Evolutionary conservation across 2,797 vertebrate species (phyloP).

Genomic region (Sebastes minor): DNA sequence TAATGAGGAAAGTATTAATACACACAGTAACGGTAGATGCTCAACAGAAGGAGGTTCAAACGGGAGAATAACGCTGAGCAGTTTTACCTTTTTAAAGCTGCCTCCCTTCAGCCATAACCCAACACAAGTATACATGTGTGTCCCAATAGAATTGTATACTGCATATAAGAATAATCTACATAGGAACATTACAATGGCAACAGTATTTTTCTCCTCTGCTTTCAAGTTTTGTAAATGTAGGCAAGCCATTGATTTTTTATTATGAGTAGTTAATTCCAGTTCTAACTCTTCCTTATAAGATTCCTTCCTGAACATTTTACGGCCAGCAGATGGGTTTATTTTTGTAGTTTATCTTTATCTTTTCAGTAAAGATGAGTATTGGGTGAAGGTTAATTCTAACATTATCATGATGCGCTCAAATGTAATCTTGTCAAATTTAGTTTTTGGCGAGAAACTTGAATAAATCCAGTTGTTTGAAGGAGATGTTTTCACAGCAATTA

Average conservation of each 20-base stretch:
- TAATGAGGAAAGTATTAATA: conserved; percentile 61
- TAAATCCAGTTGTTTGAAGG: too few species aligned
- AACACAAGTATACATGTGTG: not conserved
- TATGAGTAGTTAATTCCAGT: not conserved
- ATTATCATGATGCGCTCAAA: too few species aligned
- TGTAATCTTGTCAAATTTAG: too few species aligned
- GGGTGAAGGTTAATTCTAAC: too few species aligned
- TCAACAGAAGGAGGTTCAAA: conserved; percentile 24
- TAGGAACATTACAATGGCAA: not conserved
- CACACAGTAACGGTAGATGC: conserved; percentile 1
- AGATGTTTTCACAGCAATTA: too few species aligned
- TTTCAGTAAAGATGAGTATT: too few species aligned
- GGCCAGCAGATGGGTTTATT: not conserved
- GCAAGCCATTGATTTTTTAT: not conserved
- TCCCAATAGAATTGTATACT: not conserved
- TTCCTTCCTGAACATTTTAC: not conserved
- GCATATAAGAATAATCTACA: not conserved
- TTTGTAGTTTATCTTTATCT: not conserved
- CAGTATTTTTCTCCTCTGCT: not conserved
- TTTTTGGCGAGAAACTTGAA: too few species aligned
- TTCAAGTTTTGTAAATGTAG: not conserved
- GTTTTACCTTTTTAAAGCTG: not conserved
- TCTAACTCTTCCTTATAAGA: not conserved
- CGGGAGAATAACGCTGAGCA: not conserved
- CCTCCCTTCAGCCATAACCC: not conserved